phyloP scores from a whole-genome alignment of 2,113 vertebrate genomes.

The Chiloscyllium plagiosum region DNA sequence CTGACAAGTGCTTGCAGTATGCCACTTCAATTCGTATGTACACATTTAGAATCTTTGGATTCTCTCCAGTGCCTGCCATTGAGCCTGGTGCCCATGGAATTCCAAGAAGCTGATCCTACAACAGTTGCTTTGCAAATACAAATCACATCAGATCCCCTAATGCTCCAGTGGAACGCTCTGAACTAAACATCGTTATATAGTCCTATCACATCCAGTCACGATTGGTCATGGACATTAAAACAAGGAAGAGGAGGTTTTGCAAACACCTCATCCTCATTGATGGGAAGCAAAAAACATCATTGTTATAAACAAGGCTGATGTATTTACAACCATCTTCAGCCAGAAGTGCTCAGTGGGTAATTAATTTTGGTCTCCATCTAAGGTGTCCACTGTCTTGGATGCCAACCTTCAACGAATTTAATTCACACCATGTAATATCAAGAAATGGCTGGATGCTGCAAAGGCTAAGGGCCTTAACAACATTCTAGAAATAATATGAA shows the following conservation, averaged over 20 bases:
- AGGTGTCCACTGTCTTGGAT: neutral
- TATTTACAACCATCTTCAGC: neutral
- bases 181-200: neutral
- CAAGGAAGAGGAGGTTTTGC: neutral
- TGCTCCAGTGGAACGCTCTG: neutral
- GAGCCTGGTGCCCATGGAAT: neutral
- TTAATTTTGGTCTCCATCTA: neutral
- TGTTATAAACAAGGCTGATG: neutral
- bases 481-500: neutral
- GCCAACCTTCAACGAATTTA: neutral
- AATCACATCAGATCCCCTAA: neutral
- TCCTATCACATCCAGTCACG: neutral
- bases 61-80: neutral
- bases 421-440: neutral
- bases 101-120: neutral
- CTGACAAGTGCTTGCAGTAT: too few relatives aligned
- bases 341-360: neutral
- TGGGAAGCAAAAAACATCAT: neutral
- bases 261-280: neutral
- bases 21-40: too few relatives aligned
- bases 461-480: neutral
- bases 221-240: neutral
- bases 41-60: neutral
- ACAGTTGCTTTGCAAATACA: neutral
- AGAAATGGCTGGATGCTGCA: neutral